Evolutionary conservation across 2,888 invertebrate genomes (phyloP).

Genomic region (Habrosyne pyritoides): DNA sequence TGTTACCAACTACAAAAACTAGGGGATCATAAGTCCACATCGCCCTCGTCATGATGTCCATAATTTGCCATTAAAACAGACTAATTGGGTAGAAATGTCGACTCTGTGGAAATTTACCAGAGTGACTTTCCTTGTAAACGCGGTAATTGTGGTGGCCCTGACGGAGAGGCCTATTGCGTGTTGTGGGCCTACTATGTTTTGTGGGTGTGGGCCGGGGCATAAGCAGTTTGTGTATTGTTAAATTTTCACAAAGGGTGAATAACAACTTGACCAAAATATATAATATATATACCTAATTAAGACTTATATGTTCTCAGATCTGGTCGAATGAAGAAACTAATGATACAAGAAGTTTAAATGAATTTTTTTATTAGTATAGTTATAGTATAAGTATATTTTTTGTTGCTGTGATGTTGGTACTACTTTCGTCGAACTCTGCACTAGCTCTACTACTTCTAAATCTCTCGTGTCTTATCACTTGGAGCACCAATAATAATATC

Average conservation of each 20-base stretch:
- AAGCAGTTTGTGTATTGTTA: background rate
- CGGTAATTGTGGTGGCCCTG: constrained; percentile 37
- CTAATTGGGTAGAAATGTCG: constrained; percentile 49
- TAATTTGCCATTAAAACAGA: constrained; percentile 40
- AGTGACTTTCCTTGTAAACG: constrained; percentile 61
- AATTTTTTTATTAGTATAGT: too few relatives aligned
- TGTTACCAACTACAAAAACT: background rate
- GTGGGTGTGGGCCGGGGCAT: constrained; percentile 10
- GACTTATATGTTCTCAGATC: too few relatives aligned
- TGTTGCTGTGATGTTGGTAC: too few relatives aligned
- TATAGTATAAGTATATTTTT: too few relatives aligned
- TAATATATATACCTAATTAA: too few relatives aligned
- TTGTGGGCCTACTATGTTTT: constrained; percentile 31
- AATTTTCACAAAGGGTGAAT: too few relatives aligned
- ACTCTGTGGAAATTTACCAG: constrained; percentile 42
- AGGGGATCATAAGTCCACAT: background rate
- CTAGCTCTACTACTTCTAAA: too few relatives aligned
- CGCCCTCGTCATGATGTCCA: constrained; percentile 29
- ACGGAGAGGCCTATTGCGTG: constrained; percentile 49
- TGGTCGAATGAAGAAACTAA: too few relatives aligned
- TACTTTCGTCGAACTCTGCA: too few relatives aligned
- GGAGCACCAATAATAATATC: constrained; percentile 13
- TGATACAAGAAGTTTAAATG: too few relatives aligned
- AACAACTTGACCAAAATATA: too few relatives aligned
- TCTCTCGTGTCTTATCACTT: constrained; percentile 12